phyloP scores from a whole-genome alignment of 2,888 invertebrate species.

The Heliconius erato region DNA sequence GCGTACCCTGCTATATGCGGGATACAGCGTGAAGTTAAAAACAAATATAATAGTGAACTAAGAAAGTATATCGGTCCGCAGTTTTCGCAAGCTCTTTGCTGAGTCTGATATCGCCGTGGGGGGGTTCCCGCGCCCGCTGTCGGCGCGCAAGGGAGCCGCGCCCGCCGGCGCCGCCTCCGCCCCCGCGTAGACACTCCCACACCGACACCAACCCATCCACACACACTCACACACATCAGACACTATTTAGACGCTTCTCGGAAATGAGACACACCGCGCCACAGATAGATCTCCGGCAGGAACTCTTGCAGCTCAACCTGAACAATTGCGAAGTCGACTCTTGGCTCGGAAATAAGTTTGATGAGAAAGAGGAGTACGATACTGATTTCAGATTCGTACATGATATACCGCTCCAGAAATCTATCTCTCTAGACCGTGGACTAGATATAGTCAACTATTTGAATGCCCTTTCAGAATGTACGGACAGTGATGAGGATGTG shows the following conservation, averaged over 20 bases:
- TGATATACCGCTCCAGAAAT: conserved; percentile 72
- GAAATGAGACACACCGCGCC: conserved; percentile 61
- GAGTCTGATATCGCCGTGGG: conserved; percentile 90
- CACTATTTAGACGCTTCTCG: conserved; percentile 61
- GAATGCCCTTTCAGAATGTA: conserved; percentile 66
- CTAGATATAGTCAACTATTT: conserved; percentile 73
- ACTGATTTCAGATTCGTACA: conserved; percentile 65
- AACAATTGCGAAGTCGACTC: conserved; percentile 68
- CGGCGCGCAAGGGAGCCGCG: conserved; percentile 91
- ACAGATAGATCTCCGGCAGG: conserved; percentile 73
- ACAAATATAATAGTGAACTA: conserved; percentile 25
- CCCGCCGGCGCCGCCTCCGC: conserved; percentile 74
- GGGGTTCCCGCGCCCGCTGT: conserved; percentile 92
- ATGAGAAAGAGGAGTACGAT: conserved; percentile 62
- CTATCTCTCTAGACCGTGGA: conserved; percentile 77
- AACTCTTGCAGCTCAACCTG: conserved; percentile 70
- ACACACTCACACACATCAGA: conserved; percentile 46
- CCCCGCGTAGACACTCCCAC: conserved; percentile 77
- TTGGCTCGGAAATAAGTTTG: conserved; percentile 75
- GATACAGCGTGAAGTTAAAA: neutral
- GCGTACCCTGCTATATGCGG: neutral
- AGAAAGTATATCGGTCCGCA: conserved; percentile 67
- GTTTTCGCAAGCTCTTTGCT: conserved; percentile 96
- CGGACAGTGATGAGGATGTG: conserved; percentile 51
- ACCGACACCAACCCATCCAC: conserved; percentile 51